Evolutionary conservation across 2,888 invertebrate genomes (phyloP).

Genomic region (Morpho achilles): DNA sequence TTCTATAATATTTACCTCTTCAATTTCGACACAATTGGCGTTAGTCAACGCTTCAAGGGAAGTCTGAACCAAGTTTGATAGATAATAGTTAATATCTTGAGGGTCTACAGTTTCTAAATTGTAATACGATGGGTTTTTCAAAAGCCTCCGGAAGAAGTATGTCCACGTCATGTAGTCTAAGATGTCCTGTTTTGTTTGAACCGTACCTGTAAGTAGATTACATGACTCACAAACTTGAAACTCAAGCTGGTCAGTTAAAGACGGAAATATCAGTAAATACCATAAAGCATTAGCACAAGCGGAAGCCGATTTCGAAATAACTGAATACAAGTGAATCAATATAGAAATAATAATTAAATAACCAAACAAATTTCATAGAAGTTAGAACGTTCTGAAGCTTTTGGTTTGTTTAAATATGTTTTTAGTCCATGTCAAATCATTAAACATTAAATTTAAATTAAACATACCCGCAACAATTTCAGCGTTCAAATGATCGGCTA

Average conservation of each 20-base stretch:
- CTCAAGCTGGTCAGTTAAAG: too few species aligned
- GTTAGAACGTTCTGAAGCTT: too few species aligned
- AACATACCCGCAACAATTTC: constrained; percentile 89
- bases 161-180: constrained; percentile 99
- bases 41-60: constrained; percentile 85
- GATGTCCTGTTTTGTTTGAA: constrained; percentile 94
- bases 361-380: too few species aligned
- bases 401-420: too few species aligned
- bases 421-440: too few species aligned
- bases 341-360: too few species aligned
- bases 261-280: too few species aligned
- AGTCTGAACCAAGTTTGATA: constrained; percentile 90
- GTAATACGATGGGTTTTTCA: constrained; percentile 96
- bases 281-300: too few species aligned
- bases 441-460: too few species aligned
- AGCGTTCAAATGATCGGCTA: constrained; percentile 98
- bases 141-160: constrained; percentile 94
- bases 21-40: constrained; percentile 89
- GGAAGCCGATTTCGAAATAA: too few species aligned
- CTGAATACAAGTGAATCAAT: too few species aligned
- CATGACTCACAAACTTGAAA: too few species aligned
- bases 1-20: constrained; percentile 74
- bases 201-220: constrained; percentile 82
- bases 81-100: constrained; percentile 83
- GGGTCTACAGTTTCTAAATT: constrained; percentile 86